These are phyloP conservation scores for Geodia barretti DNA, from an alignment of 37 sponge, comb jelly and placozoan species.

Conservation along the genomic window DNA sequence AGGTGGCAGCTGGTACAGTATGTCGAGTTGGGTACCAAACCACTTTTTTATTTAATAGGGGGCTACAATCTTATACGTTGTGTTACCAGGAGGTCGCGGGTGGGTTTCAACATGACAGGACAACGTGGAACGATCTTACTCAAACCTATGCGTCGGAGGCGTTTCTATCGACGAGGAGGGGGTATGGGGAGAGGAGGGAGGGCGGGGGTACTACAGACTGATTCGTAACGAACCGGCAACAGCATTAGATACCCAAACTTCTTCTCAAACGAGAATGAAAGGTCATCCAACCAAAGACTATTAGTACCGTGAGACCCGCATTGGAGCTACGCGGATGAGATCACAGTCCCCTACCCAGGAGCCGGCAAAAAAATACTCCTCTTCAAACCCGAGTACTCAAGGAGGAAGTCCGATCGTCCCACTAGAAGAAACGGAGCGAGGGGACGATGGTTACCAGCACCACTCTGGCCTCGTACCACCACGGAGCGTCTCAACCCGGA, in stretches of 20 bases:
- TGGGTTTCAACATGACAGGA: neutral
- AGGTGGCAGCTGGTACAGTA: neutral
- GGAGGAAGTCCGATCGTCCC: neutral
- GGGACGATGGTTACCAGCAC: neutral
- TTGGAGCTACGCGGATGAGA: neutral
- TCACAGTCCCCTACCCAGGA: neutral
- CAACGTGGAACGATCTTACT: neutral
- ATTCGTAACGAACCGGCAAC: neutral
- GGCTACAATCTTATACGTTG: neutral
- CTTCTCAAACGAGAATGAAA: neutral
- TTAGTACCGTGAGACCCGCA: slow-evolving; percentile 4
- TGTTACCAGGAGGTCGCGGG: slow-evolving; percentile 10
- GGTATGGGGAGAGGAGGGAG: neutral
- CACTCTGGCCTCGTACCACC: neutral
- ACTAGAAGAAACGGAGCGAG: neutral
- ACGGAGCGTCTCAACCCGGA: neutral
- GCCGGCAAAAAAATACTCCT: neutral
- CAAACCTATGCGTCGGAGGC: neutral
- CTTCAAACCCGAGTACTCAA: neutral
- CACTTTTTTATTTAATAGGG: neutral
- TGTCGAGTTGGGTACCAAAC: neutral
- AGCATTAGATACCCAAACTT: neutral
- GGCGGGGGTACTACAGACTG: neutral
- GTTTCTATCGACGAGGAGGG: neutral
- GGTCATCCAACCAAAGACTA: neutral